Percentiles rank a stretch among this genome's conserved stretches.
These are phyloP conservation scores for Marmota flaviventris DNA, from an alignment of 2,113 vertebrate genomes.

Conservation along the genomic window DNA sequence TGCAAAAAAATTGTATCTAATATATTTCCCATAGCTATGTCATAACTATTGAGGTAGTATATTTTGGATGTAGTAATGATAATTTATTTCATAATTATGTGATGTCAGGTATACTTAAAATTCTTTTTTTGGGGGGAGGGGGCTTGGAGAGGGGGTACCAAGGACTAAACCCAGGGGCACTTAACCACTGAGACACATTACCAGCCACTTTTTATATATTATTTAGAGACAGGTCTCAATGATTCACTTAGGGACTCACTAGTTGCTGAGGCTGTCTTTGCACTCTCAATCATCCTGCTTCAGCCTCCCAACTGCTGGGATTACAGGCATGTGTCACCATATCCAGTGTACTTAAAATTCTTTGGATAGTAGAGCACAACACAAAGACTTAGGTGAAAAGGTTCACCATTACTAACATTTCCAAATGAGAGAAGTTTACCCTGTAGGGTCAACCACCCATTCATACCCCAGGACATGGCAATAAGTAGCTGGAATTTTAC, in stretches of 20 bases:
- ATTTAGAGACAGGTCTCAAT: no score
- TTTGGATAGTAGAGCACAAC: neutral
- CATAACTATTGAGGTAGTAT: neutral
- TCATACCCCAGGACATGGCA: neutral
- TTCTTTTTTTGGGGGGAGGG: neutral
- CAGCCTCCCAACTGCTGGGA: no score
- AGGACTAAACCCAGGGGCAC: no score
- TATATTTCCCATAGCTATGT: neutral
- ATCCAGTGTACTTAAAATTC: neutral
- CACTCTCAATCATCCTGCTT: no score
- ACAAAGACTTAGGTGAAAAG: neutral
- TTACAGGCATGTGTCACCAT: no score
- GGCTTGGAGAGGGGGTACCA: no score
- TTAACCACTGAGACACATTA: no score
- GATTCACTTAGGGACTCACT: no score
- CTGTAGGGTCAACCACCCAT: accelerated
- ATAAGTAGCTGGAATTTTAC: neutral
- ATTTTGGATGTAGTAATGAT: neutral
- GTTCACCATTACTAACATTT: neutral
- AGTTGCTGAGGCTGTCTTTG: no score
- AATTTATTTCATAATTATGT: neutral
- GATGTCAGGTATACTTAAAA: neutral
- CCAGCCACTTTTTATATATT: no score
- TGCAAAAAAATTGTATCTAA: neutral
- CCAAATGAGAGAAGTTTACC: neutral